These are phyloP conservation scores for Porites rus DNA, from an alignment of 92 coral and sea anemone species.

Conservation along the genomic window DNA sequence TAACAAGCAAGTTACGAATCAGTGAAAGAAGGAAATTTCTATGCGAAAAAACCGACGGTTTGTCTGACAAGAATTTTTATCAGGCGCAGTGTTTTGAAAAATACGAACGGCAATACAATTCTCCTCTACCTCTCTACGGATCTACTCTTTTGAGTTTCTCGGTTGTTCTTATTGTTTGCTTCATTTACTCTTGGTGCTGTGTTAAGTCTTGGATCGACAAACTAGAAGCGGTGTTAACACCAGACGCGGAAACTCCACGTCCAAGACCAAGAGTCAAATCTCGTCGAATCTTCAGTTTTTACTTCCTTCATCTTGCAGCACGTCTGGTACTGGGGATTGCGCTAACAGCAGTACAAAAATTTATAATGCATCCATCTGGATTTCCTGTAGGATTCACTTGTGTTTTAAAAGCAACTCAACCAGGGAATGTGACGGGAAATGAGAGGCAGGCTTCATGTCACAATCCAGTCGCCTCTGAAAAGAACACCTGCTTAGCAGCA, in stretches of 20 bases:
- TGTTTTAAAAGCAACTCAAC: not conserved
- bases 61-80: constrained; percentile 18
- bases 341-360: constrained; percentile 29
- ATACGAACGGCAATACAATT: constrained; percentile 55
- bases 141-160: constrained; percentile 40
- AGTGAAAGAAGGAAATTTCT: constrained; percentile 34
- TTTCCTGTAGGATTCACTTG: constrained; percentile 50
- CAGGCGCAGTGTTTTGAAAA: constrained; percentile 45
- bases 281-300: constrained; percentile 47
- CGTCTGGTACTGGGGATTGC: constrained; percentile 47
- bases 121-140: constrained; percentile 46
- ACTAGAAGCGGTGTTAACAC: constrained; percentile 32
- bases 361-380: constrained; percentile 29
- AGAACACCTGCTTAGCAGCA: constrained; percentile 17
- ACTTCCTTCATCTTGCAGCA: constrained; percentile 46
- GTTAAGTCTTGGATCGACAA: constrained; percentile 59
- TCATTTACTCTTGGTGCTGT: constrained; percentile 43
- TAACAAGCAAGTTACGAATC: constrained; percentile 27
- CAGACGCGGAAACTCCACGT: constrained; percentile 52
- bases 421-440: not conserved
- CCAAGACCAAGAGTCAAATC: constrained; percentile 42
- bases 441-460: constrained; percentile 23
- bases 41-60: constrained; percentile 24
- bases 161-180: constrained; percentile 11
- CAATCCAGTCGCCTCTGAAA: constrained; percentile 58